A percentile compares a stretch with the other conserved stretches of the same genome.
Evolutionary conservation across 2,797 vertebrate genomes (phyloP).

Genomic region (Silurus lanzhouensis): DNA sequence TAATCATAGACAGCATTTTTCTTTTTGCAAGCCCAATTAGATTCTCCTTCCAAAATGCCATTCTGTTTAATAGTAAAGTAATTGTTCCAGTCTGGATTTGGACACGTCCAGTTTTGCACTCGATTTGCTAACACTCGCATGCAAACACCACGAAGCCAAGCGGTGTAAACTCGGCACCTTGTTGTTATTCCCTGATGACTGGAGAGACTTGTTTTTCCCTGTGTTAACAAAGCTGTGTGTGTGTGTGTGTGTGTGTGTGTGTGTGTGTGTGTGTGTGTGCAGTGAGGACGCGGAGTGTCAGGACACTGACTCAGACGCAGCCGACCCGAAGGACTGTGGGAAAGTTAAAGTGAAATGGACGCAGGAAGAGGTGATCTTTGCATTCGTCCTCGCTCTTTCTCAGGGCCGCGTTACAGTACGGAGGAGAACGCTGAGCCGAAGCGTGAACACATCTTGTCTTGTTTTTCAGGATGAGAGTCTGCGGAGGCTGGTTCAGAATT

Average conservation of each 20-base stretch:
- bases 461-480: conserved; percentile 86
- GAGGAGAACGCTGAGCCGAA: background rate
- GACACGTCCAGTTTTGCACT: background rate
- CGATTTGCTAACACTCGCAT: background rate
- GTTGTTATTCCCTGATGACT: conserved; percentile 29
- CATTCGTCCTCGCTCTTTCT: background rate
- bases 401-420: no score
- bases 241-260: conserved; percentile 35
- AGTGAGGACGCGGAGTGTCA: conserved; percentile 90
- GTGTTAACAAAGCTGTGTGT: conserved; percentile 18
- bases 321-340: conserved; percentile 83
- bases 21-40: no score
- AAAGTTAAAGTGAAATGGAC: conserved; percentile 94
- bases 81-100: background rate
- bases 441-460: background rate
- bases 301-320: conserved; percentile 88
- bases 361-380: conserved; percentile 83
- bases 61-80: background rate
- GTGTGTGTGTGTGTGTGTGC: conserved; percentile 33
- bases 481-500: conserved; percentile 83
- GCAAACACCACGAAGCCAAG: background rate
- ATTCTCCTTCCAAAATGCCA: no score
- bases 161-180: conserved; percentile 22
- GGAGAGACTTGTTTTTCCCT: conserved; percentile 24
- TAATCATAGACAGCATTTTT: no score